Evolutionary conservation across 2,888 invertebrate species (phyloP).

Genomic region (Drosophila leonis): DNA sequence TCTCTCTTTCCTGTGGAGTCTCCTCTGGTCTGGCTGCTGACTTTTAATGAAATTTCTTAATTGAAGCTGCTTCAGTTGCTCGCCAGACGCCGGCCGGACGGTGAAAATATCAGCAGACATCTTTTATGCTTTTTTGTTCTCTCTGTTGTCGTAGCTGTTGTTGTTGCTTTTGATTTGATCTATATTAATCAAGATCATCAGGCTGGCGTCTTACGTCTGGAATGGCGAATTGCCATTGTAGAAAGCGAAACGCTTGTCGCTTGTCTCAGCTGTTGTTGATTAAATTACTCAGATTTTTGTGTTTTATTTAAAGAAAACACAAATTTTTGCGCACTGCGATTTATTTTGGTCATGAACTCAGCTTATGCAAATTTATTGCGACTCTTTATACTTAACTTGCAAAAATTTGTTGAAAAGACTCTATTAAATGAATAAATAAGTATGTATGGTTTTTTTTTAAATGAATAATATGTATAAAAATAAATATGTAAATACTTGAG

Average conservation of each 20-base stretch:
- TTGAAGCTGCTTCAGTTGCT: slow-evolving; percentile 67
- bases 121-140: slow-evolving; percentile 42
- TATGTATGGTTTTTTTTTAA: neutral
- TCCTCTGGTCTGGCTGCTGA: slow-evolving; percentile 28
- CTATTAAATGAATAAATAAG: slow-evolving; percentile 22
- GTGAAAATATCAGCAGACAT: slow-evolving; percentile 56
- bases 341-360: slow-evolving; percentile 39
- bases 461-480: neutral
- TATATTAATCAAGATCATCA: slow-evolving; percentile 75
- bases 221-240: slow-evolving; percentile 17
- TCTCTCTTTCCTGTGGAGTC: slow-evolving; percentile 30
- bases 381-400: slow-evolving; percentile 14
- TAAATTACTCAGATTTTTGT: slow-evolving; percentile 52
- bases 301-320: slow-evolving; percentile 25
- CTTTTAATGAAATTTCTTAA: slow-evolving; percentile 79
- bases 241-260: slow-evolving; percentile 46
- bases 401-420: neutral
- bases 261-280: slow-evolving; percentile 38
- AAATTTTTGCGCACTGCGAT: slow-evolving; percentile 25
- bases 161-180: slow-evolving; percentile 69
- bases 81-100: slow-evolving; percentile 60
- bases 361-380: slow-evolving; percentile 65
- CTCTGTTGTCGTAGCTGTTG: slow-evolving; percentile 14
- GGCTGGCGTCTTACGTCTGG: slow-evolving; percentile 51
- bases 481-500: neutral